Conservation (phyloP, 92 coral and sea anemone genomes). For the Montipora capitata region DNA sequence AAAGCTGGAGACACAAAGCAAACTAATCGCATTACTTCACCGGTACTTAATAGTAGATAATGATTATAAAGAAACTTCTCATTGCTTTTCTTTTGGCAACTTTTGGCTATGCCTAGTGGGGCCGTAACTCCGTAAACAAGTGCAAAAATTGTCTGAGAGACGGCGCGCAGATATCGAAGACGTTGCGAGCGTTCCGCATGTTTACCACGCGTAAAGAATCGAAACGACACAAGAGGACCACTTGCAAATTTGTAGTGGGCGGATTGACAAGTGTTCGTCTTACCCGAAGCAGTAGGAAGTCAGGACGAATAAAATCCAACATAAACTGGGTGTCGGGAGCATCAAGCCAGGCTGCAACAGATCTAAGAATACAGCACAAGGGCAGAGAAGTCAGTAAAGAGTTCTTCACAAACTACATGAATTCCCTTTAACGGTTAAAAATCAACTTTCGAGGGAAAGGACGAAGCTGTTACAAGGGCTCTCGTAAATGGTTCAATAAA, state of each 20-base stretch:
- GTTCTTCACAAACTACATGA: neutral
- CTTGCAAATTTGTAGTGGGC: neutral
- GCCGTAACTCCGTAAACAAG: too few species aligned
- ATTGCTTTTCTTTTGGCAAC: too few species aligned
- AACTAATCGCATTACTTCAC: neutral
- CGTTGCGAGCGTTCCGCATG: too few species aligned
- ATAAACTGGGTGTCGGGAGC: conserved; percentile 98
- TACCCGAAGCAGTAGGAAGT: conserved; percentile 93
- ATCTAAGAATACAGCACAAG: conserved; percentile 54
- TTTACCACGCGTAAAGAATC: too few species aligned
- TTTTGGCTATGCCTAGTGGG: too few species aligned
- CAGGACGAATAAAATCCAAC: conserved; percentile 95
- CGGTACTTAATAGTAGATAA: neutral
- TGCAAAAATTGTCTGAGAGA: too few species aligned
- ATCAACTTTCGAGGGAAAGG: too few species aligned
- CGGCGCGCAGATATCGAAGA: too few species aligned
- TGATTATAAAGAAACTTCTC: neutral
- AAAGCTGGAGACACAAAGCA: conserved; percentile 68
- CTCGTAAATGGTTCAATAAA: too few species aligned
- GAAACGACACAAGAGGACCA: too few species aligned
- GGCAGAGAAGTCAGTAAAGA: neutral
- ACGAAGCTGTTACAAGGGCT: too few species aligned
- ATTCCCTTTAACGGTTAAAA: too few species aligned
- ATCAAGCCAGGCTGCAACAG: conserved; percentile 97
- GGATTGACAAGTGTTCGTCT: neutral